These are phyloP conservation scores for Cavia porcellus DNA, from an alignment of 2,113 vertebrate genomes.

Conservation along the genomic window DNA sequence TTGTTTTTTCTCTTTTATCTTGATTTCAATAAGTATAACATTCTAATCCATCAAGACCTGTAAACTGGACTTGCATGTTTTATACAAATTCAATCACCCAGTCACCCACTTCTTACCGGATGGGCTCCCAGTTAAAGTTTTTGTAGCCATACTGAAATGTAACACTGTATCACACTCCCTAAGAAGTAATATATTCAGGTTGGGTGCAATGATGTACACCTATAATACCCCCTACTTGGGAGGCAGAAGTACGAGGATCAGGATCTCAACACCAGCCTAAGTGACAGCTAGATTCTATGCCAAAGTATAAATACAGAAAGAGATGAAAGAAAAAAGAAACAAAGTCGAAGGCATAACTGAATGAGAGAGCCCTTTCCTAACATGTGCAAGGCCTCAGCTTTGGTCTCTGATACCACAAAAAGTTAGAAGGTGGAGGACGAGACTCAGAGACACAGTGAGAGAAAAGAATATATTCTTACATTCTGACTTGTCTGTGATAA, in stretches of 20 bases:
- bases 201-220: background rate
- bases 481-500: background rate
- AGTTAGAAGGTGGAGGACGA: background rate
- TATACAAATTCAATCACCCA: conserved; percentile 19
- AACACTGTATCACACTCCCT: background rate
- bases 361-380: background rate
- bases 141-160: background rate
- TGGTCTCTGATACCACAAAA: background rate
- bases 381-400: background rate
- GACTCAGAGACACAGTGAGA: background rate
- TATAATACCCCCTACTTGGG: background rate
- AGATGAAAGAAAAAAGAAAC: background rate
- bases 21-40: conserved; percentile 37
- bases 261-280: background rate
- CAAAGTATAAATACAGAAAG: background rate
- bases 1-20: conserved; percentile 4
- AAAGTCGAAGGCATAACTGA: background rate
- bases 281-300: background rate
- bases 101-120: background rate
- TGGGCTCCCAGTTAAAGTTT: background rate
- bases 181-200: background rate
- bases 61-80: conserved; percentile 27
- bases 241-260: background rate
- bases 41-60: background rate
- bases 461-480: background rate